Conservation (phyloP, 1,140 invertebrate genomes). For the Chrysoperla carnea region DNA sequence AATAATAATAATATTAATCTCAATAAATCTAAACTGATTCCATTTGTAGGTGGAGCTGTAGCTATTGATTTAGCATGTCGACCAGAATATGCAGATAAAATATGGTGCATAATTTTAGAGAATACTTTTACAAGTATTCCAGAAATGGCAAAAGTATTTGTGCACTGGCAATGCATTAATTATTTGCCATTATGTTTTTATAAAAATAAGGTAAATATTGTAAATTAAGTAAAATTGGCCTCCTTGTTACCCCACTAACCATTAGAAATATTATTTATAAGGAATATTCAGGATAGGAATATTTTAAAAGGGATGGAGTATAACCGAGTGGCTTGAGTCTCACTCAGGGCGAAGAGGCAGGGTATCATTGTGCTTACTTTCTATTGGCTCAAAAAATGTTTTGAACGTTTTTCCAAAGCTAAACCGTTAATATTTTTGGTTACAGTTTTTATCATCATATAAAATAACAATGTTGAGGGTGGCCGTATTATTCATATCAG, state of each 20-base stretch:
- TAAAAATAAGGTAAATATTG: constrained; percentile 57
- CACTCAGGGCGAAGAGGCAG: no score
- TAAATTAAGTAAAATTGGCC: constrained; percentile 1
- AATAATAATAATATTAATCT: background rate
- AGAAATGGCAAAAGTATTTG: constrained; percentile 67
- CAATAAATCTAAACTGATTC: background rate
- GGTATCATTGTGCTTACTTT: no score
- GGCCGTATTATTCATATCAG: constrained; percentile 64
- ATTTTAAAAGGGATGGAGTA: no score
- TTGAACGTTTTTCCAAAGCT: no score
- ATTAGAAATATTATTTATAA: no score
- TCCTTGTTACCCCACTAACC: no score
- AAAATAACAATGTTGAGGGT: constrained; percentile 48
- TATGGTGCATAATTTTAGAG: constrained; percentile 77
- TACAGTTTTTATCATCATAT: constrained; percentile 48
- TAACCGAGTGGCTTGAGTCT: no score
- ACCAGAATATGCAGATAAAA: constrained; percentile 48
- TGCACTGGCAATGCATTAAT: constrained; percentile 47
- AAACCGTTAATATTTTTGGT: constrained; percentile 13
- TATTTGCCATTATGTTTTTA: constrained; percentile 58
- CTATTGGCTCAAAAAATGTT: no score
- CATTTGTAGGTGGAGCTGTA: constrained; percentile 19
- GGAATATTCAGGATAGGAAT: no score
- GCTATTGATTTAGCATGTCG: constrained; percentile 64
- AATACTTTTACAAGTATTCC: constrained; percentile 93